Evolutionary conservation across 1,140 invertebrate species (phyloP).

Genomic region (Lordiphosa stackelbergi): DNA sequence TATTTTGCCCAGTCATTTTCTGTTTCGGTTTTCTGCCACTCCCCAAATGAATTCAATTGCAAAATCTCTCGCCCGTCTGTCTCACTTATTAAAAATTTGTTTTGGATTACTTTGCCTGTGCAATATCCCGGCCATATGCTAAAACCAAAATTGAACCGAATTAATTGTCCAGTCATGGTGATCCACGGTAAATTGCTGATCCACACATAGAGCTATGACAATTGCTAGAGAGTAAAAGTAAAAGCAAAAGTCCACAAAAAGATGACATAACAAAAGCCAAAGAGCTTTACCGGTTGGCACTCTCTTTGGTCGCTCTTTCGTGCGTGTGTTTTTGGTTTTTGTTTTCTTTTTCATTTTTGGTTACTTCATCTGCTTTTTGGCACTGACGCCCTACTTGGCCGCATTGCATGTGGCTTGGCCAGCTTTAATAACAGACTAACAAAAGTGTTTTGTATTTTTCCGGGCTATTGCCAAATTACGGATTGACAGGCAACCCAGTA

Average conservation of each 20-base stretch:
- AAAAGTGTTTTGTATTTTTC: conserved; percentile 25
- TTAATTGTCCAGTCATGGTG: conserved; percentile 10
- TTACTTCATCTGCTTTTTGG: no score
- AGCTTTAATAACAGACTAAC: conserved; percentile 29
- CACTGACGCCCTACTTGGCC: no score
- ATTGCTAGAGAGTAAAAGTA: conserved; percentile 12
- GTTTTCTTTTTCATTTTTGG: no score
- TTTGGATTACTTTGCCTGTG: conserved; percentile 1
- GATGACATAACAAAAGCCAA: conserved; percentile 2
- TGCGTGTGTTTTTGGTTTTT: no score
- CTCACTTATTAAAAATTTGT: conserved; percentile 2
- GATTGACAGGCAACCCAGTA: neutral
- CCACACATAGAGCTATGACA: neutral
- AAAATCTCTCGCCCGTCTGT: conserved; percentile 7
- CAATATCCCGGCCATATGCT: conserved; percentile 5
- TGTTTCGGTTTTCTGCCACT: conserved; percentile 11
- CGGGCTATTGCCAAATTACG: conserved; percentile 16
- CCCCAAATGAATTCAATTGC: conserved; percentile 7
- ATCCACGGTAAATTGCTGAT: neutral
- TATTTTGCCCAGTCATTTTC: conserved; percentile 9
- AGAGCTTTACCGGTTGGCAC: conserved; percentile 3
- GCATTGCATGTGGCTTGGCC: conserved; percentile 24
- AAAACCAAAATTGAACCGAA: conserved; percentile 7
- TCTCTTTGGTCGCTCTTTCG: conserved; percentile 1
- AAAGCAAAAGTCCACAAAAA: conserved; percentile 11